Conservation (phyloP, 2,797 vertebrate genomes). For the Amniataba percoides region DNA sequence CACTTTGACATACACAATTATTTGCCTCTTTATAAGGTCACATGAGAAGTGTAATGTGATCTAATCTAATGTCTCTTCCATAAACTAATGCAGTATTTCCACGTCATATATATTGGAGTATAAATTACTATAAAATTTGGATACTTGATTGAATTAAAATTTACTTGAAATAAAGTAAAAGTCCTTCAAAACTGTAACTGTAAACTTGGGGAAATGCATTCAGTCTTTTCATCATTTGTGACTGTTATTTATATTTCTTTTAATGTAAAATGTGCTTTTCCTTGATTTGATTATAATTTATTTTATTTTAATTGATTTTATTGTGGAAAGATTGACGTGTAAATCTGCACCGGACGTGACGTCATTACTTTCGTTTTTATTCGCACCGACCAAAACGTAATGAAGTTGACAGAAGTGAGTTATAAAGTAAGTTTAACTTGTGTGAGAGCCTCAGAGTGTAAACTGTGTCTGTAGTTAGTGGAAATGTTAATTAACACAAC, state of each 20-base stretch:
- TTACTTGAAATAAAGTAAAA: too few species aligned
- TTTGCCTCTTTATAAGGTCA: too few species aligned
- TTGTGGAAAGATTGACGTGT: not conserved
- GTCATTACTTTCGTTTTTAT: constrained; percentile 24
- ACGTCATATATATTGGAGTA: too few species aligned
- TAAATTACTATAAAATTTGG: too few species aligned
- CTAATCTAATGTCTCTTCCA: too few species aligned
- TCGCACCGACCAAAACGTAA: not conserved
- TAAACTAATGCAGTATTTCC: not conserved
- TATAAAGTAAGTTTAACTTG: not conserved
- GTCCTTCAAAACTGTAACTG: too few species aligned
- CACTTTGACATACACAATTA: too few species aligned
- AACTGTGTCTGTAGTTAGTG: not conserved
- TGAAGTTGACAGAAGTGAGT: not conserved
- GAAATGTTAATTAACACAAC: not conserved
- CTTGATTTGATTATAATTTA: not conserved
- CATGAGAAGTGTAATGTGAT: too few species aligned
- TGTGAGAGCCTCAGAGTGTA: rapidly evolving
- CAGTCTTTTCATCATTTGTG: too few species aligned
- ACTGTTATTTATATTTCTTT: too few species aligned
- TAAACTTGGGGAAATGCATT: too few species aligned
- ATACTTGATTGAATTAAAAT: too few species aligned
- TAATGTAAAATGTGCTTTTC: not conserved
- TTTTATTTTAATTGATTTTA: not conserved
- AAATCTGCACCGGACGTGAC: constrained; percentile 29